phyloP scores from a whole-genome alignment of 2,113 vertebrate species.

The Macaca mulatta region DNA sequence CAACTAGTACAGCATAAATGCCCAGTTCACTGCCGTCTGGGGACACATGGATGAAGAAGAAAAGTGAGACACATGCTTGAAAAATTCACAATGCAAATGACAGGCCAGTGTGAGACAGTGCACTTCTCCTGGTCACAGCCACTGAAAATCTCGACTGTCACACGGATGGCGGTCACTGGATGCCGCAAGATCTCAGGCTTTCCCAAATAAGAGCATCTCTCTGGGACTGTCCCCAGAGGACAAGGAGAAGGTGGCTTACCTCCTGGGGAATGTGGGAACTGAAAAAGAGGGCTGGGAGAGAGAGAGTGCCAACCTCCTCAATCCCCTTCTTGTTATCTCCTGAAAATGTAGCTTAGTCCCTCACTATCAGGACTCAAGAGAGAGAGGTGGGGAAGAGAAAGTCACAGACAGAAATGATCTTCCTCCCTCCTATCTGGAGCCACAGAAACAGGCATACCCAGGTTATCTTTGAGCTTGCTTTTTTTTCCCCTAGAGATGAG shows the following conservation, averaged over 20 bases:
- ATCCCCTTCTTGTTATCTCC: slow-evolving; percentile 61
- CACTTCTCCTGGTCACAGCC: not conserved
- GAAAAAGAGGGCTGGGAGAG: not conserved
- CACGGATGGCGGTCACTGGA: not conserved
- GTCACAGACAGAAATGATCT: not conserved
- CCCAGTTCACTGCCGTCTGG: not conserved
- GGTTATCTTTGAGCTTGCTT: slow-evolving; percentile 41
- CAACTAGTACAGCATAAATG: not conserved
- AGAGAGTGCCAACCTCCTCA: slow-evolving; percentile 52
- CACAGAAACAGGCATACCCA: not conserved
- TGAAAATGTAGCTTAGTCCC: slow-evolving; percentile 68
- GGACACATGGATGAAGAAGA: not conserved
- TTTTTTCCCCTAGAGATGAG: slow-evolving; percentile 30
- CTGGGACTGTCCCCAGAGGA: not conserved
- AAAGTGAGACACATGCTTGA: not conserved
- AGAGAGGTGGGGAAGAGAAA: slow-evolving; percentile 62
- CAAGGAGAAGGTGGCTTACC: slow-evolving; percentile 58
- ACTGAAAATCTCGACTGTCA: not conserved
- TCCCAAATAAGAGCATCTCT: slow-evolving; percentile 16
- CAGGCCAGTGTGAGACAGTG: not conserved
- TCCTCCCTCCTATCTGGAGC: slow-evolving; percentile 46
- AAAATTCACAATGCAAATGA: not conserved
- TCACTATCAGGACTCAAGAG: slow-evolving; percentile 32
- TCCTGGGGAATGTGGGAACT: slow-evolving; percentile 37
- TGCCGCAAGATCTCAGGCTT: not conserved